A percentile compares a stretch with the other conserved stretches of the same genome.
These are phyloP conservation scores for Oreochromis tanganicae DNA, from an alignment of 2,113 vertebrate genomes.

Conservation along the genomic window DNA sequence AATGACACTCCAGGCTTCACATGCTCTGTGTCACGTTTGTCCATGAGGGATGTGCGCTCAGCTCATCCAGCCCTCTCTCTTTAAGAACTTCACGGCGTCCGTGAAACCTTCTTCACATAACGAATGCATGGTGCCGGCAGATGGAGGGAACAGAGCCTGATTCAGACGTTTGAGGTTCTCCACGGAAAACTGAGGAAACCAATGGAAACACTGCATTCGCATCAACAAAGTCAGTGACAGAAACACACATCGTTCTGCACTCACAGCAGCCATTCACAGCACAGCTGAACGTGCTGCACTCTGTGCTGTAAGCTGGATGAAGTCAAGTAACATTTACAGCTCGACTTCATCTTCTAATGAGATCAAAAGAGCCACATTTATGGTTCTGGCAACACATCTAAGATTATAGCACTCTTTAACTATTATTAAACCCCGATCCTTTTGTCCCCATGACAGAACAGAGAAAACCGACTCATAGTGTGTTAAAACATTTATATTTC, in stretches of 20 bases:
- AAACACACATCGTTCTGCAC: not conserved
- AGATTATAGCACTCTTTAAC: accelerated
- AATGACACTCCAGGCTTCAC: not conserved
- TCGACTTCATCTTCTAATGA: not conserved
- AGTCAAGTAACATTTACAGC: not conserved
- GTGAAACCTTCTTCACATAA: conserved; percentile 77
- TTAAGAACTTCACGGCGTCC: conserved; percentile 78
- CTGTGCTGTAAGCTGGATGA: not conserved
- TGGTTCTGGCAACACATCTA: not conserved
- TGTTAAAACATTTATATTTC: too few species aligned
- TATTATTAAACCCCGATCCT: too few species aligned
- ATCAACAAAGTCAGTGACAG: not conserved
- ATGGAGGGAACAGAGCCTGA: conserved; percentile 82
- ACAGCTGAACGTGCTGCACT: not conserved
- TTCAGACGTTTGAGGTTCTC: conserved; percentile 80
- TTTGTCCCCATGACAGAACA: too few species aligned
- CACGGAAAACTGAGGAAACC: conserved; percentile 74
- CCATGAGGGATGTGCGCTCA: not conserved
- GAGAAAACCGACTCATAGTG: too few species aligned
- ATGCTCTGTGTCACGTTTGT: not conserved
- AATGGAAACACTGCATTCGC: not conserved
- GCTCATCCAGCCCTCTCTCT: conserved; percentile 76
- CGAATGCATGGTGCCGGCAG: conserved; percentile 57
- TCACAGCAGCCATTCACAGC: not conserved
- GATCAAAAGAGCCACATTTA: not conserved